A percentile compares a stretch with the other conserved stretches of the same genome.
Evolutionary conservation across 2,888 invertebrate species (phyloP).

Genomic region (Acronicta alni): DNA sequence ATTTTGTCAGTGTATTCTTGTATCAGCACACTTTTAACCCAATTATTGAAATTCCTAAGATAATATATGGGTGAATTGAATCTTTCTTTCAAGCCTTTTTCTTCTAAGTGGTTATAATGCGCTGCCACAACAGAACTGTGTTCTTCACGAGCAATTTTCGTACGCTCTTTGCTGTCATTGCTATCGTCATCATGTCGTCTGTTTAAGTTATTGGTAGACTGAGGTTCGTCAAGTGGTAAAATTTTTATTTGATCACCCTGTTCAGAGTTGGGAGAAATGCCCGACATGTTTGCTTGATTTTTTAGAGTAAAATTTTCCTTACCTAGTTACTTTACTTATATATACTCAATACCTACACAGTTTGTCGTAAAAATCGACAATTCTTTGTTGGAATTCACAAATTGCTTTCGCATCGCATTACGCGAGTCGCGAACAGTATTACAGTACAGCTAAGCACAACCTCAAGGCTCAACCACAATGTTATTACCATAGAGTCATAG

Average conservation of each 20-base stretch:
- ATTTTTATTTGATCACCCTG: slow-evolving; percentile 36
- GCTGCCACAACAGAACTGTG: slow-evolving; percentile 93
- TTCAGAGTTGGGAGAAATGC: slow-evolving; percentile 15
- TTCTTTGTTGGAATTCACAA: no score
- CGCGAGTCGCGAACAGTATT: no score
- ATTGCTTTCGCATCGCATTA: no score
- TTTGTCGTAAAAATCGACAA: no score
- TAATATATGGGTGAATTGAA: slow-evolving; percentile 97
- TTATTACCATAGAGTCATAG: no score
- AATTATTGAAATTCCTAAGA: slow-evolving; percentile 99
- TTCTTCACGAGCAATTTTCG: slow-evolving; percentile 63
- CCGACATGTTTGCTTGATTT: slow-evolving; percentile 32
- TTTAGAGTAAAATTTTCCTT: slow-evolving; percentile 21
- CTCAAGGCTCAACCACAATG: no score
- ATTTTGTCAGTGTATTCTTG: slow-evolving; percentile 93
- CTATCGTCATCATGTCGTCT: slow-evolving; percentile 29
- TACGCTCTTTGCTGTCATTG: slow-evolving; percentile 12
- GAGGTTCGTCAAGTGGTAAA: slow-evolving; percentile 14
- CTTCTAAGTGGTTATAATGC: slow-evolving; percentile 97
- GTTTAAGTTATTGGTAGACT: slow-evolving; percentile 8
- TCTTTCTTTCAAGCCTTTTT: slow-evolving; percentile 94
- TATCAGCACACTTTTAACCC: slow-evolving; percentile 99
- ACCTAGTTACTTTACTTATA: slow-evolving; percentile 9
- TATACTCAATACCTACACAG: no score
- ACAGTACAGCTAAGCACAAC: no score